A percentile compares a stretch with the other conserved stretches of the same genome.
phyloP scores from a whole-genome alignment of 2,888 invertebrate species.

The Keiferia lycopersicella region DNA sequence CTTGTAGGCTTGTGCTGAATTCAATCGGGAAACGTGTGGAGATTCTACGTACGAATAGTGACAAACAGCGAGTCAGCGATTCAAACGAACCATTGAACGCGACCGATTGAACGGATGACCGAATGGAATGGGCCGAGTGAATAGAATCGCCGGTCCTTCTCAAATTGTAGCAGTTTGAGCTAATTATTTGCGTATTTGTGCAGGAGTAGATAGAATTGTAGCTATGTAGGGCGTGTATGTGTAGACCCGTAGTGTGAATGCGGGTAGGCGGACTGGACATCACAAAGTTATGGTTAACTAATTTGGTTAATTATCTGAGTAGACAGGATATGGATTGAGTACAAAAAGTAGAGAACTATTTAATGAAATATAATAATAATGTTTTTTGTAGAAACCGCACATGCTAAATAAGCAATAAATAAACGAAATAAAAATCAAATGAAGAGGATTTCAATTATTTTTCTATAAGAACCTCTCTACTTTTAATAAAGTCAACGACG shows the following conservation, averaged over 20 bases:
- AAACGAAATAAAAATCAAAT: no score
- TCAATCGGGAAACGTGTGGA: conserved; percentile 41
- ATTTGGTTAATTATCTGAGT: no score
- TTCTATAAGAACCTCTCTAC: not conserved
- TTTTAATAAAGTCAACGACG: not conserved
- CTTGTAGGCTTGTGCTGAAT: conserved; percentile 31
- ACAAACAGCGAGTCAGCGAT: conserved; percentile 57
- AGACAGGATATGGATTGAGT: no score
- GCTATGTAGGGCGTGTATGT: no score
- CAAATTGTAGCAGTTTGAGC: conserved; percentile 41
- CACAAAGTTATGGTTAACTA: no score
- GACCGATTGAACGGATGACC: conserved; percentile 50
- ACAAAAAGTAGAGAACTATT: no score
- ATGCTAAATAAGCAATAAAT: no score
- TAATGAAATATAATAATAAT: no score
- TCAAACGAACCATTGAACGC: conserved; percentile 47
- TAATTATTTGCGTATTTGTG: not conserved
- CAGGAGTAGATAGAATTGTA: no score
- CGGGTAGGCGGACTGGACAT: no score
- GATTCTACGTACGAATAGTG: conserved; percentile 48
- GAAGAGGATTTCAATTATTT: not conserved
- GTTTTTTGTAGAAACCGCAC: no score
- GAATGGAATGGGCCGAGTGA: conserved; percentile 35
- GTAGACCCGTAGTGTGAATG: no score
- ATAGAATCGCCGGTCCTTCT: conserved; percentile 40